Evolutionary conservation across 2,797 vertebrate species (phyloP), one percentile per base, ranked within the genome.

Genomic region (Glyptemys insculpta): DNA sequence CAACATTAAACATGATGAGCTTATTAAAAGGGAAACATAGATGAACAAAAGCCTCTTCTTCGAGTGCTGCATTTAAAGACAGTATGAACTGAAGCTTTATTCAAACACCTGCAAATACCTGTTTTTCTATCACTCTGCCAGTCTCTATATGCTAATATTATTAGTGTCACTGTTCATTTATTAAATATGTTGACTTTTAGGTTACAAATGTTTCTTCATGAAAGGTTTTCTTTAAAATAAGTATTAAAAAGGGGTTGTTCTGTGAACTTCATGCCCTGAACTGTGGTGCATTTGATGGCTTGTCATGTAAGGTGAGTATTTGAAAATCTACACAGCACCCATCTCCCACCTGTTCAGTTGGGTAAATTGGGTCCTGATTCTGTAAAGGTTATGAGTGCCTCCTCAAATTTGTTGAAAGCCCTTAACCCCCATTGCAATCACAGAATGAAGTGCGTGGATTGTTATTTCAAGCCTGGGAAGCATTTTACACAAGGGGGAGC

Each of bases 1-100:
- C 47, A 96, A 88, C 94, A 97, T 97, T 97, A 97, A 96, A 94
- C 87, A 97, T 89, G 90, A 97, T 0, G 49, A 97, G 96, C 94
- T 94, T 97, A 94, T 97, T 89, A 93, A 97, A 96, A 91, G 50
- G 54, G 89, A 97, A 93, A 95, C 87, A 91, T 50, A 92, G 83
- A 93, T 74, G 79, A 95, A 94, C 81, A 91, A 88, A 89, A 92
- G 19, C 21, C 44, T 94, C 93, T 96, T 92, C 76, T 88, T 96
- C 74, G 83, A 80, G 52, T 87, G 54, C 23, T 79, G 85, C 56
- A 14, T 96, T 93, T 83, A 83, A 92, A 50, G 68, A 78, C 62
- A 94, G 23, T 86, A 95, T 79, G 85, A 95, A 90, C 15, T 1
- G 6, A 92, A 96, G 54, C 12, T 92, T 90, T 81, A 89, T 72